phyloP scores from a whole-genome alignment of 2,888 invertebrate genomes.

The Halocaridina rubra region DNA sequence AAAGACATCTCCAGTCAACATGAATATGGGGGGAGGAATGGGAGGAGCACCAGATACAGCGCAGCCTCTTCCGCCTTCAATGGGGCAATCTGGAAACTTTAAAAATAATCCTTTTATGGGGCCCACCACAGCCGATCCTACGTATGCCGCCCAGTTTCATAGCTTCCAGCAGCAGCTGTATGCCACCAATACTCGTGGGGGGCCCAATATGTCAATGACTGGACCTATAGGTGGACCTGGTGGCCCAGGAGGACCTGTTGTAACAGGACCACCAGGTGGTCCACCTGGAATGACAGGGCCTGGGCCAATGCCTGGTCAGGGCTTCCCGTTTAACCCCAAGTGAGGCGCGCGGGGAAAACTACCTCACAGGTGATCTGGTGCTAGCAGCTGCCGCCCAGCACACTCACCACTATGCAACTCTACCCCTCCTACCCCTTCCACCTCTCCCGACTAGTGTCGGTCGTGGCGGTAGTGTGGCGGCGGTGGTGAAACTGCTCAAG shows the following conservation, averaged over 20 bases:
- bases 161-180: slow-evolving; percentile 95
- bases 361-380: slow-evolving; percentile 61
- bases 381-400: slow-evolving; percentile 57
- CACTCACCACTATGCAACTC: slow-evolving; percentile 59
- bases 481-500: slow-evolving; percentile 52
- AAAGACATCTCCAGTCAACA: slow-evolving; percentile 65
- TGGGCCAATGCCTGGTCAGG: slow-evolving; percentile 59
- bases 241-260: slow-evolving; percentile 54
- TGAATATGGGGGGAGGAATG: slow-evolving; percentile 66
- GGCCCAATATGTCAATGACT: slow-evolving; percentile 52
- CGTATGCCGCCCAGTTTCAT: slow-evolving; percentile 94
- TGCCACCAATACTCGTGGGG: slow-evolving; percentile 80
- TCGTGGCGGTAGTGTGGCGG: slow-evolving; percentile 50
- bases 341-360: slow-evolving; percentile 51
- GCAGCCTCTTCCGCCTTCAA: slow-evolving; percentile 82
- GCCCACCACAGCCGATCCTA: slow-evolving; percentile 86
- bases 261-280: slow-evolving; percentile 44
- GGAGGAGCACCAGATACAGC: slow-evolving; percentile 72
- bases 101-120: slow-evolving; percentile 83
- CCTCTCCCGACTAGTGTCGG: slow-evolving; percentile 21
- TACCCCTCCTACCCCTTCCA: slow-evolving; percentile 33
- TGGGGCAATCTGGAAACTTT: slow-evolving; percentile 78
- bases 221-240: slow-evolving; percentile 48
- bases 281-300: slow-evolving; percentile 57
- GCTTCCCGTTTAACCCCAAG: slow-evolving; percentile 62